Percentiles rank a stretch among this genome's conserved stretches.
Evolutionary conservation across 2,113 vertebrate species (phyloP).

Genomic region (Emydura subglobosa): DNA sequence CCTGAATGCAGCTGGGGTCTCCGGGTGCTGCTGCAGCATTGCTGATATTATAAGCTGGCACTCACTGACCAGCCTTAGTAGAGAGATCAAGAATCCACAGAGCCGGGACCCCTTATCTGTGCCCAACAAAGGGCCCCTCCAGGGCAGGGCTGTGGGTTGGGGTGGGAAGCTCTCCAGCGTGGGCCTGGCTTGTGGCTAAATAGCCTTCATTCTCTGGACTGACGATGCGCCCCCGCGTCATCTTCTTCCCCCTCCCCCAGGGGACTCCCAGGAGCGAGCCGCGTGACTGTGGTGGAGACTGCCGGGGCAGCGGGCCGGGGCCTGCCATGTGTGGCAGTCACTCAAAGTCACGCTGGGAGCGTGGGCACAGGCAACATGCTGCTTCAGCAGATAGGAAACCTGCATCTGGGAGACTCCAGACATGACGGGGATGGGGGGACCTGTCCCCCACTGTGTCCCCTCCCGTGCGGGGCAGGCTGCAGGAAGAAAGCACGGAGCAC

Average conservation of each 20-base stretch:
- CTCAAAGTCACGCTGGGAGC: background rate
- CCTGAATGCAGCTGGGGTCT: background rate
- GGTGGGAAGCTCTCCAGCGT: too few relatives aligned
- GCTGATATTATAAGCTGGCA: background rate
- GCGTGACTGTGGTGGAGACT: rapidly evolving
- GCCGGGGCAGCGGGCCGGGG: background rate
- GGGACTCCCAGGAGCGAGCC: rapidly evolving
- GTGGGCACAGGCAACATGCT: too few relatives aligned
- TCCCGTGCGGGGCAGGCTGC: background rate
- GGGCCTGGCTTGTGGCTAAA: background rate
- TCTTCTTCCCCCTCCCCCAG: background rate
- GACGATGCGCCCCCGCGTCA: background rate
- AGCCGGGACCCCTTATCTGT: background rate
- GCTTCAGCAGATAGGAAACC: background rate
- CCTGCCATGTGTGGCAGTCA: rapidly evolving
- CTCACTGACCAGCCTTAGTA: background rate
- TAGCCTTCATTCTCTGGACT: background rate
- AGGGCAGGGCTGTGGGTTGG: background rate
- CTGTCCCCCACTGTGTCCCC: background rate
- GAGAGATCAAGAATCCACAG: background rate
- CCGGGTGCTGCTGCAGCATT: background rate
- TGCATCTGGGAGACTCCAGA: background rate
- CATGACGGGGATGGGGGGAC: background rate
- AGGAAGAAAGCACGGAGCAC: background rate
- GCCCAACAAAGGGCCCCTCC: background rate